phyloP scores from a whole-genome alignment of 2,888 invertebrate species.

The Phortica magna region DNA sequence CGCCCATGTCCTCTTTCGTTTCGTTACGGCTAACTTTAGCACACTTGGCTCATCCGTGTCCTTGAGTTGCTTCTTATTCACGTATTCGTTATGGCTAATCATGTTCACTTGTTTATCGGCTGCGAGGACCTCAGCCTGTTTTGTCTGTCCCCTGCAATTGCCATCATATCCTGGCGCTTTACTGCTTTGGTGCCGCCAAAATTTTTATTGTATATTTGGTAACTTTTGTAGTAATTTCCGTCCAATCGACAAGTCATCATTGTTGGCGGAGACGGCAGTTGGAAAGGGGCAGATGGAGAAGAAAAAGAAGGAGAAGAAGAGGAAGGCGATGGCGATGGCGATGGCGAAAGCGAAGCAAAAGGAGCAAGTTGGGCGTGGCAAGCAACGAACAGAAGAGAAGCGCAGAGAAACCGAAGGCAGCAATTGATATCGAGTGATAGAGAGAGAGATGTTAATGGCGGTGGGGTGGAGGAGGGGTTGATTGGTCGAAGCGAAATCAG shows the following conservation, averaged over 20 bases:
- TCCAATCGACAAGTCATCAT: conserved; percentile 28
- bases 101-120: neutral
- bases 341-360: neutral
- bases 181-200: neutral
- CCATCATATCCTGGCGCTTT: neutral
- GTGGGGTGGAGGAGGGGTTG: neutral
- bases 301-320: neutral
- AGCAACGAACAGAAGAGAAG: no score
- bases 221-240: conserved; percentile 26
- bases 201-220: neutral
- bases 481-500: neutral
- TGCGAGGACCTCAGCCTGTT: neutral
- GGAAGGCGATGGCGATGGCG: neutral
- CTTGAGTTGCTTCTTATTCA: no score
- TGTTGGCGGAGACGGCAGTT: neutral
- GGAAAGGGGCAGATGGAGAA: no score
- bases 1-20: neutral
- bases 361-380: no score
- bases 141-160: neutral
- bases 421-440: neutral
- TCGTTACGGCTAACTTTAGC: neutral
- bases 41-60: neutral
- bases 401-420: neutral
- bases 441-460: neutral
- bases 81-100: neutral